Conservation (phyloP, 2,113 vertebrate genomes). For the Silurus glanis region DNA sequence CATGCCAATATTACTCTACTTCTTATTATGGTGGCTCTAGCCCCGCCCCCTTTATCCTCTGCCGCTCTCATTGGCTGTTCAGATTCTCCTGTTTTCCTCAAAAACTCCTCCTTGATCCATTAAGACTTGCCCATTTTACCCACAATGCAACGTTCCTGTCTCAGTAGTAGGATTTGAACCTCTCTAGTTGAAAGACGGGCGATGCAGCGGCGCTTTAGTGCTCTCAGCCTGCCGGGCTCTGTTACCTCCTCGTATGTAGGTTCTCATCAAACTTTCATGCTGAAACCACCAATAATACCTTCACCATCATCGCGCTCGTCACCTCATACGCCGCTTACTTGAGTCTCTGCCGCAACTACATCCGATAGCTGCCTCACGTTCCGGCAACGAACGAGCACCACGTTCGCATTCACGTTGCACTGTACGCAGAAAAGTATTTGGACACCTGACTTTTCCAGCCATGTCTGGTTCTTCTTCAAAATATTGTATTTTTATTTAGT, state of each 20-base stretch:
- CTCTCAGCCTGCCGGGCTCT: background rate
- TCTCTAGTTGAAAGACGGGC: background rate
- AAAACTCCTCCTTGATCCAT: background rate
- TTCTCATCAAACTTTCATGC: background rate
- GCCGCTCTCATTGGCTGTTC: background rate
- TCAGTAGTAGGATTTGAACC: background rate
- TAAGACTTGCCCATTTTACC: background rate
- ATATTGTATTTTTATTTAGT: no score
- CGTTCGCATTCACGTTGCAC: no score
- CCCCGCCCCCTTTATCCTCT: background rate
- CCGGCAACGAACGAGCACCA: no score
- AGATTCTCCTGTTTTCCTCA: background rate
- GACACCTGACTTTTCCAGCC: no score
- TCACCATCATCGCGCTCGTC: background rate
- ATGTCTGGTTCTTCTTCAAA: no score
- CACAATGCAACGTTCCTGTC: background rate
- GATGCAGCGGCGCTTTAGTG: slow-evolving; percentile 1
- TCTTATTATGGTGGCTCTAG: background rate
- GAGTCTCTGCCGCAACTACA: background rate
- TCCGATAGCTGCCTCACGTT: background rate
- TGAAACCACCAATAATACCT: background rate
- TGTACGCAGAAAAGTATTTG: no score
- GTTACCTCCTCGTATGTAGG: background rate
- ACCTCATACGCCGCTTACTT: background rate
- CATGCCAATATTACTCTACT: background rate